Conservation (phyloP, 1,140 invertebrate species). For the Lethrus apterus region DNA sequence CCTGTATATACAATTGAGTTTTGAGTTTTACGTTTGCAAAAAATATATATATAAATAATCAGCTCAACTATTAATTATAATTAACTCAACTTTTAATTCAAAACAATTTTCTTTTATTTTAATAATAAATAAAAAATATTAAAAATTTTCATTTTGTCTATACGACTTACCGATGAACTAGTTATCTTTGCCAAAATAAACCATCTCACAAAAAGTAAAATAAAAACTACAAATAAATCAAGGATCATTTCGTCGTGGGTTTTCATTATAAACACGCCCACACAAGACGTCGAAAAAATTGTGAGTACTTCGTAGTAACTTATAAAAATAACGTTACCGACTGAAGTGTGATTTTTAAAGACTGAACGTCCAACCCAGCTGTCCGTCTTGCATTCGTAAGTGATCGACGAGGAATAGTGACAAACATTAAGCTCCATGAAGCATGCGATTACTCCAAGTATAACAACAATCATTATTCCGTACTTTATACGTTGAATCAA, state of each 20-base stretch:
- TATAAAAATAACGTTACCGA: neutral
- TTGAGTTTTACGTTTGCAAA: no score
- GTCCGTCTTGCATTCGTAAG: neutral
- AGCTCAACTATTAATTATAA: no score
- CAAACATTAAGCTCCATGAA: neutral
- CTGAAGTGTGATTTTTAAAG: neutral
- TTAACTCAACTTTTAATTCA: no score
- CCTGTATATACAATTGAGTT: neutral
- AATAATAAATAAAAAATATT: neutral
- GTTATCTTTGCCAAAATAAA: constrained; percentile 1
- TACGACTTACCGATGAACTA: neutral
- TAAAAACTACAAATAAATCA: neutral
- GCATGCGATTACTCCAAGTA: neutral
- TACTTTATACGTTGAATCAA: neutral
- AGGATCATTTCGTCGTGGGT: neutral
- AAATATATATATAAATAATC: no score
- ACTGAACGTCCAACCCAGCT: neutral
- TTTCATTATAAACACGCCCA: neutral
- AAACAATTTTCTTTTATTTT: neutral
- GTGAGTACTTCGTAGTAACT: neutral
- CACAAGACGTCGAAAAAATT: neutral
- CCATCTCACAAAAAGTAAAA: constrained; percentile 1
- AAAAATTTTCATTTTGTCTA: neutral
- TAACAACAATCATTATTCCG: neutral
- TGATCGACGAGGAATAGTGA: neutral